Evolutionary conservation across 2,797 vertebrate species (phyloP), one percentile per base, ranked within the genome.

Genomic region (Cyclura pinguis): DNA sequence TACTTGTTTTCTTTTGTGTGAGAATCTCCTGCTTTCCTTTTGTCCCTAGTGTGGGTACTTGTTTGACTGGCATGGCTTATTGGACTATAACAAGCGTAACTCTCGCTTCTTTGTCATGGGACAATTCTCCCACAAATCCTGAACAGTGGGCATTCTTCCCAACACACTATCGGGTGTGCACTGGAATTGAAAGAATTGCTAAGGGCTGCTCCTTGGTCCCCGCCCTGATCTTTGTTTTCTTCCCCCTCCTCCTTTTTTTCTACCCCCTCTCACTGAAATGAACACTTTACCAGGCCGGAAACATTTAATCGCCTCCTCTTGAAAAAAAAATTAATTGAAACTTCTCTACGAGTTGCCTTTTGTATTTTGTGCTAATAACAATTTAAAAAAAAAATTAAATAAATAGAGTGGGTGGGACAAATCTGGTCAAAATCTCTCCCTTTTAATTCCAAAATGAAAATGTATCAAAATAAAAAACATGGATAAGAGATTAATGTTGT

Each of bases 21-120:
- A 97, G 98, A 98, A 98, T 98, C 99, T 98, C 98, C 98, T 98
- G 98, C 98, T 97, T 96, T 97, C 97, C 98, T 98, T 98, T 98
- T 97, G 98, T 98, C 98, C 97, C 97, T 97, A 98, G 98, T 98
- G 98, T 98, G 97, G 95, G 98, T 98, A 97, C 98, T 98, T 98
- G 98, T 99, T 98, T 99, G 99, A 99, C 98, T 99, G 99, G 98
- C 99, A 98, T 98, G 98, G 98, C 99, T 99, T 99, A 99, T 99
- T 99, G 99, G 99, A 98, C 98, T 98, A 97, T 99, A 99, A 99
- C 99, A 99, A 99, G 99, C 99, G 98, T 98, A 98, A 98, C 99
- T 98, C 98, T 98, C 97, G 97, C 98, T 98, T 97, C 98, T 99
- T 99, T 99, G 99, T 98, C 95, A 95, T 0, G 94, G 98, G 98